A percentile compares a stretch with the other conserved stretches of the same genome.
Evolutionary conservation across 2,888 invertebrate genomes (phyloP).

Genomic region (Eupithecia insigniata): DNA sequence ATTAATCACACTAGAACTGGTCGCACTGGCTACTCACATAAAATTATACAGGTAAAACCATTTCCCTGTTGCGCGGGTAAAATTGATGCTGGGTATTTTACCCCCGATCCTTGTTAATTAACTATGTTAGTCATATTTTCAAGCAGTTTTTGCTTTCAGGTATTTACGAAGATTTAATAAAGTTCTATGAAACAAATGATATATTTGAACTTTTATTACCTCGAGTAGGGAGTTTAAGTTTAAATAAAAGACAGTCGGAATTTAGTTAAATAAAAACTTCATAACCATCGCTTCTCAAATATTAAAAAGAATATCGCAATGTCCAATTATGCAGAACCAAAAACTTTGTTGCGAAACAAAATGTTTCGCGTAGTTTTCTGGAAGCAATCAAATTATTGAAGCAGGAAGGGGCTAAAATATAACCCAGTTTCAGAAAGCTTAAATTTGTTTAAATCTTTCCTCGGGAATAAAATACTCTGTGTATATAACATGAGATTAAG

Average conservation of each 20-base stretch:
- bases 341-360: constrained; percentile 13
- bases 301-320: background rate
- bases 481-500: background rate
- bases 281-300: background rate
- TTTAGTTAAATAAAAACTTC: background rate
- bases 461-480: constrained; percentile 6
- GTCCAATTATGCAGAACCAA: constrained; percentile 9
- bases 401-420: constrained; percentile 15
- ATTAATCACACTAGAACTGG: background rate
- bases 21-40: background rate
- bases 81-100: background rate
- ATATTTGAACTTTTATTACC: background rate
- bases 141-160: background rate
- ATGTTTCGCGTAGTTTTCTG: constrained; percentile 20
- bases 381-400: constrained; percentile 25
- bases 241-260: background rate
- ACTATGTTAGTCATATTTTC: background rate
- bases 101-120: background rate
- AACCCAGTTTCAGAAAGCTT: constrained; percentile 22
- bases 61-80: background rate
- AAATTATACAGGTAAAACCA: background rate
- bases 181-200: background rate
- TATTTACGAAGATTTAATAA: background rate
- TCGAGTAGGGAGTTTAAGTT: background rate
- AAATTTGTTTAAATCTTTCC: constrained; percentile 6